phyloP scores from a whole-genome alignment of 1,140 invertebrate genomes.

The Amyelois transitella region DNA sequence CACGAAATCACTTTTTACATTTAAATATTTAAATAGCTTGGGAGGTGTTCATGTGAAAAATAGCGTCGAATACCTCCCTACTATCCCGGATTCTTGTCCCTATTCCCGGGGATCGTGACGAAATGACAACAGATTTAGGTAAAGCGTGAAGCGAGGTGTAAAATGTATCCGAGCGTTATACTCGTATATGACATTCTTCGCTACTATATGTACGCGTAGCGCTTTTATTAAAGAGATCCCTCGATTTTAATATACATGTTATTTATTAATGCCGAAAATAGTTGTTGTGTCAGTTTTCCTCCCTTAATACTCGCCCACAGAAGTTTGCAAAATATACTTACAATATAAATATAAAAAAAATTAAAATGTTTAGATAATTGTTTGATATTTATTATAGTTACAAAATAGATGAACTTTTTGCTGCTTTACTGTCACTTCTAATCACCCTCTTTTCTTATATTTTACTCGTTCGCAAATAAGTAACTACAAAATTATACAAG shows the following conservation, averaged over 20 bases:
- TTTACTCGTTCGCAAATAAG: no score
- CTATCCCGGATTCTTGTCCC: slow-evolving; percentile 60
- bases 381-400: no score
- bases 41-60: slow-evolving; percentile 52
- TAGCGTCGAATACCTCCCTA: slow-evolving; percentile 61
- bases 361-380: no score
- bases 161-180: slow-evolving; percentile 63
- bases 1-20: slow-evolving; percentile 51
- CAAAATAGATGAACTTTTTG: no score
- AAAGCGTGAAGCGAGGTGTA: slow-evolving; percentile 68
- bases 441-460: no score
- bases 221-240: slow-evolving; percentile 63
- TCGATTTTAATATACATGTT: neutral
- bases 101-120: slow-evolving; percentile 60
- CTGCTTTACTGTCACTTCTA: no score
- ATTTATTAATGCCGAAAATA: neutral
- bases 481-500: no score
- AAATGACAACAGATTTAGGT: slow-evolving; percentile 72
- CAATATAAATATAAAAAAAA: no score
- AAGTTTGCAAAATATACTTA: no score
- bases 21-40: slow-evolving; percentile 57
- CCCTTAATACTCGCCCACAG: neutral
- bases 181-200: slow-evolving; percentile 69
- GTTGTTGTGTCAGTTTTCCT: neutral
- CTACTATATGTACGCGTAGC: slow-evolving; percentile 59